Base-by-base conservation (phyloP, 2,888 invertebrate genomes). In the Onchidella celtica region DNA sequence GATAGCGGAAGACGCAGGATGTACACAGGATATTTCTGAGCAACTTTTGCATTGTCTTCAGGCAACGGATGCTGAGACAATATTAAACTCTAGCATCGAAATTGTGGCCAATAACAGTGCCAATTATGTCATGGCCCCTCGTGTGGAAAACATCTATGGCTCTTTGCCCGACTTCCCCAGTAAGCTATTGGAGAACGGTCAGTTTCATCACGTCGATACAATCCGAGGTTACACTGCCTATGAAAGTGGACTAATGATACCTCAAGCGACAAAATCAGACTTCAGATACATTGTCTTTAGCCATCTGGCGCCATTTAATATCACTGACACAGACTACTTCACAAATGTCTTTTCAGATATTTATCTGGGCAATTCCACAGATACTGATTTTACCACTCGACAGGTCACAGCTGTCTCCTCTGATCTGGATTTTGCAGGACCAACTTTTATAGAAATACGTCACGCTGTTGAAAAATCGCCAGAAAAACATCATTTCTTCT, bases 121-220 rank as follows among this genome's bases (percentile, higher is more conserved):
- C 6, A 17, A 17, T 47, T 47, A 66, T 6, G 21, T 76, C 1
- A 47, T 27, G 0, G 63, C 27, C 2, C 79, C 79, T 9, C 4
- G 59, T 9, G 72, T 79, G 9, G 79, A 79, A 63, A 79, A 40
- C 21, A 47, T 2, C 9, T 79, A 72, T 69, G 70, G 70, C 11
- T 72, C 72, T 34, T 47, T 79, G 1, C 79, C 79, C 9, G 40
- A 79, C 63, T 38, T 21, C 11, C 70, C 79, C 9, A 14, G 9
- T 1, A 29, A 63, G 17, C 29, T 79, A 1, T 61, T 47, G 17
- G 27, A n/a, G 1, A 61, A 70, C 17, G 63, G 72, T 1, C 29
- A 27, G 0, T 72, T 79, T 32, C 38, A 79, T 24, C 29, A 70
- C 14, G 79, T 79, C 4, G 79, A 79, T 34, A 72, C 79, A 4